These are phyloP conservation scores for Propsilocerus akamusi DNA, from an alignment of 1,140 invertebrate genomes.

Conservation along the genomic window DNA sequence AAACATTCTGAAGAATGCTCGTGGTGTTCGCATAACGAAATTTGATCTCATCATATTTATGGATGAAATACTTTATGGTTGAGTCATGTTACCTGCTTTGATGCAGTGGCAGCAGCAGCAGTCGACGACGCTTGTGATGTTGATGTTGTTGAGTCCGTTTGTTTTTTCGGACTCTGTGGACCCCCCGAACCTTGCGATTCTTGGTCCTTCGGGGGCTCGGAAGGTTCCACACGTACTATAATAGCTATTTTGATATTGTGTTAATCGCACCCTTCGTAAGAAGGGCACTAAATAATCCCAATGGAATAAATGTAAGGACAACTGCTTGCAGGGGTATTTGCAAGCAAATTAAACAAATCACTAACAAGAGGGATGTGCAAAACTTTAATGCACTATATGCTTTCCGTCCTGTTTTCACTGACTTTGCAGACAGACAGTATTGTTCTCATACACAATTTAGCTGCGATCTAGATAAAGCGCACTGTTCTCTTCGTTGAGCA, in stretches of 20 bases:
- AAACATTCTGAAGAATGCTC: slow-evolving; percentile 3
- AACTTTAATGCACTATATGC: too few relatives aligned
- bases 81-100: neutral
- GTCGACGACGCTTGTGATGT: neutral
- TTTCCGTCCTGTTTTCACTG: too few relatives aligned
- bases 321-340: too few relatives aligned
- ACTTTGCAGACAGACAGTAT: too few relatives aligned
- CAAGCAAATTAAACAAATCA: too few relatives aligned
- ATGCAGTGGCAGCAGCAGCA: neutral
- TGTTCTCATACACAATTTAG: too few relatives aligned
- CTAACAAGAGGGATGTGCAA: too few relatives aligned
- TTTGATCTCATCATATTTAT: neutral
- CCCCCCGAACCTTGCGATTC: slow-evolving; percentile 11
- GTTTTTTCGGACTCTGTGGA: slow-evolving; percentile 11
- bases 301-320: too few relatives aligned
- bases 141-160: slow-evolving; percentile 13
- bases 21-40: too few relatives aligned
- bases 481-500: too few relatives aligned
- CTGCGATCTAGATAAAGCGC: too few relatives aligned
- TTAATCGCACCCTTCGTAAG: slow-evolving; percentile 5
- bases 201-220: slow-evolving; percentile 8
- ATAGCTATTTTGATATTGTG: slow-evolving; percentile 10
- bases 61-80: neutral
- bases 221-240: slow-evolving; percentile 14
- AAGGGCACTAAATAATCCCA: too few relatives aligned